Conservation (phyloP, 2,113 vertebrate species). For the Ictalurus furcatus region DNA sequence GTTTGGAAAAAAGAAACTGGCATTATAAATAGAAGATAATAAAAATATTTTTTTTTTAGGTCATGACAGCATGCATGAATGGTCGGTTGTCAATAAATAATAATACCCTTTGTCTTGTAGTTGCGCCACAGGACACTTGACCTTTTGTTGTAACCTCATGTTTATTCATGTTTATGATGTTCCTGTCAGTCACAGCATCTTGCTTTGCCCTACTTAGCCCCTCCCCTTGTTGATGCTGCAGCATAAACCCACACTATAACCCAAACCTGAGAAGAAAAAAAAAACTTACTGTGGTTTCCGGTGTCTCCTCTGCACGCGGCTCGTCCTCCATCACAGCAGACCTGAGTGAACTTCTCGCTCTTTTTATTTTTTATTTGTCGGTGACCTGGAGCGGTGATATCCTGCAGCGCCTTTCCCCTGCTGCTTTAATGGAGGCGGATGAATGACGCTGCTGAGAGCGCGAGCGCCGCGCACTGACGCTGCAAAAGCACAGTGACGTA, state of each 20-base stretch:
- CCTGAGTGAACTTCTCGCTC: background rate
- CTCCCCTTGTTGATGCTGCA: conserved; percentile 31
- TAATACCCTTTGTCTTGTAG: background rate
- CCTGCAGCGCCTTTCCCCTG: background rate
- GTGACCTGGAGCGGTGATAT: conserved; percentile 4
- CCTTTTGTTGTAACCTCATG: conserved; percentile 18
- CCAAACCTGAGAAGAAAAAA: background rate
- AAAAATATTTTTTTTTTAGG: background rate
- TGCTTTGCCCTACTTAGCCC: conserved; percentile 12
- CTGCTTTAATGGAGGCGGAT: background rate
- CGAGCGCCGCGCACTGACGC: conserved; percentile 33
- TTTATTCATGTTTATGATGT: background rate
- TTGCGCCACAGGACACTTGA: conserved; percentile 10
- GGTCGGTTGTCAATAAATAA: background rate
- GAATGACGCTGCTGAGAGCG: conserved; percentile 35
- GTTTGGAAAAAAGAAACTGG: background rate
- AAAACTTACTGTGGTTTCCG: conserved; percentile 18
- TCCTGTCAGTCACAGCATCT: conserved; percentile 14
- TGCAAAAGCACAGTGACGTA: conserved; percentile 58
- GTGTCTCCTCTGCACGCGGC: background rate
- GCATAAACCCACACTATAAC: background rate
- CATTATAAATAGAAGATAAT: background rate
- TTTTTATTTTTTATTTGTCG: too few species aligned
- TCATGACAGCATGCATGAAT: background rate
- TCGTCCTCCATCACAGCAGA: conserved; percentile 8